phyloP scores from a whole-genome alignment of 2,888 invertebrate species.

The Dyspetes luteomarginatus region DNA sequence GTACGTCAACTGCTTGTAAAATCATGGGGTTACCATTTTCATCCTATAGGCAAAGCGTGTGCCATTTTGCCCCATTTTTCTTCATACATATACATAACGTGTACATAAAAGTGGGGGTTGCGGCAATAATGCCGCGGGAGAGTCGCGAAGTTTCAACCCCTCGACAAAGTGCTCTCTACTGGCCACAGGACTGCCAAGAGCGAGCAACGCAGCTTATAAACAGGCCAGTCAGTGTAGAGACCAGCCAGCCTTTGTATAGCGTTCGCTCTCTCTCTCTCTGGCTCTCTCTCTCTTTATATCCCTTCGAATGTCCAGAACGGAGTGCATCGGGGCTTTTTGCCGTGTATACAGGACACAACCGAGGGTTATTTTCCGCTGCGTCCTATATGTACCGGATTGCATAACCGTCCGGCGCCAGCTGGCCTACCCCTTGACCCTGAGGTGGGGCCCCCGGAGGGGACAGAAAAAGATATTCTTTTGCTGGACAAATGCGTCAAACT shows the following conservation, averaged over 20 bases:
- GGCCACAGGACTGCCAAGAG: slow-evolving; percentile 3
- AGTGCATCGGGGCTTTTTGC: slow-evolving; percentile 28
- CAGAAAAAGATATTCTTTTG: slow-evolving; percentile 18
- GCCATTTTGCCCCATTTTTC: not conserved
- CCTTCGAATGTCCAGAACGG: slow-evolving; percentile 35
- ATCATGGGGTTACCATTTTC: not conserved
- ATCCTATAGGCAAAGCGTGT: not conserved
- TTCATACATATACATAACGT: not conserved
- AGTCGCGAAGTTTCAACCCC: slow-evolving; percentile 55
- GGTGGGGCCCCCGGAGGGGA: slow-evolving; percentile 34
- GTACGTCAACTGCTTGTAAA: not conserved
- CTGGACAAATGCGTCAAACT: slow-evolving; percentile 24
- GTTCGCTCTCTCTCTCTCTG: slow-evolving; percentile 13
- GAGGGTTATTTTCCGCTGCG: slow-evolving; percentile 38
- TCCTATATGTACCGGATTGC: slow-evolving; percentile 72
- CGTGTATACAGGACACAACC: not conserved
- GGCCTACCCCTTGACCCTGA: slow-evolving; percentile 83
- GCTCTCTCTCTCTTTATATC: slow-evolving; percentile 18
- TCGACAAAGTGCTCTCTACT: slow-evolving; percentile 23
- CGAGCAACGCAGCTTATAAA: slow-evolving; percentile 25
- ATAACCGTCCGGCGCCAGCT: slow-evolving; percentile 82
- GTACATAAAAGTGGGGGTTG: slow-evolving; percentile 48
- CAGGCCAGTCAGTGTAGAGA: slow-evolving; percentile 20
- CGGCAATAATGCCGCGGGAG: slow-evolving; percentile 47
- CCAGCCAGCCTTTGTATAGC: slow-evolving; percentile 28